phyloP scores from a whole-genome alignment of 2,888 invertebrate species.

The Aquatica leii region DNA sequence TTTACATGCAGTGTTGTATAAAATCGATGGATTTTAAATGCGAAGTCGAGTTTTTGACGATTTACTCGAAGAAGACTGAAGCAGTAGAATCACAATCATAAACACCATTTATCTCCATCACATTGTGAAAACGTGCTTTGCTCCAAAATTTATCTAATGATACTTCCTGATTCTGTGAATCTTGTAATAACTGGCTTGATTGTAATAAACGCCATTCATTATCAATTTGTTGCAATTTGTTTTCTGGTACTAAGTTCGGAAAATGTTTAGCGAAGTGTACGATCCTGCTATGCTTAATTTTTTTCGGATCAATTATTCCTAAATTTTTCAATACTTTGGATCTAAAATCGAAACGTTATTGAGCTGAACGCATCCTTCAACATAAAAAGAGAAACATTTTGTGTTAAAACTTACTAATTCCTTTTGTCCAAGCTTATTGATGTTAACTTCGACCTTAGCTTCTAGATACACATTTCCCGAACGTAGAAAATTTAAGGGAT shows the following conservation, averaged over 20 bases:
- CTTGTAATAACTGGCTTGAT: not conserved
- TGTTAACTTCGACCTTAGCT: not conserved
- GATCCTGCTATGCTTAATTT: not conserved
- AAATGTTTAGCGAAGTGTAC: not conserved
- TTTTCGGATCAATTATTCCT: not conserved
- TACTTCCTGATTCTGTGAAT: not conserved
- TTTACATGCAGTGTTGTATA: too few species aligned
- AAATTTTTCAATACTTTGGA: not conserved
- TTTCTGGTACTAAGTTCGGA: not conserved
- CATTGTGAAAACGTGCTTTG: too few species aligned
- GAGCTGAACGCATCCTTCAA: not conserved
- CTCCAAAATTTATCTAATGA: not conserved
- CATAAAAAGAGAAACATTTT: not conserved
- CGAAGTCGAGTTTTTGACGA: too few species aligned
- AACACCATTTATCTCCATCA: too few species aligned
- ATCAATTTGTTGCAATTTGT: not conserved
- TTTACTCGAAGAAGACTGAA: too few species aligned
- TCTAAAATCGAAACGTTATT: not conserved
- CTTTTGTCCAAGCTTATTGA: not conserved
- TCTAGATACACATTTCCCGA: not conserved
- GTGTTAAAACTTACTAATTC: not conserved
- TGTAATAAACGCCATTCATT: not conserved
- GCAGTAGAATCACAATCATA: too few species aligned
- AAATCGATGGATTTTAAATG: too few species aligned
- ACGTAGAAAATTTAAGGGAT: not conserved